Conservation (phyloP, 2,797 vertebrate species). For the Macropodus opercularis region DNA sequence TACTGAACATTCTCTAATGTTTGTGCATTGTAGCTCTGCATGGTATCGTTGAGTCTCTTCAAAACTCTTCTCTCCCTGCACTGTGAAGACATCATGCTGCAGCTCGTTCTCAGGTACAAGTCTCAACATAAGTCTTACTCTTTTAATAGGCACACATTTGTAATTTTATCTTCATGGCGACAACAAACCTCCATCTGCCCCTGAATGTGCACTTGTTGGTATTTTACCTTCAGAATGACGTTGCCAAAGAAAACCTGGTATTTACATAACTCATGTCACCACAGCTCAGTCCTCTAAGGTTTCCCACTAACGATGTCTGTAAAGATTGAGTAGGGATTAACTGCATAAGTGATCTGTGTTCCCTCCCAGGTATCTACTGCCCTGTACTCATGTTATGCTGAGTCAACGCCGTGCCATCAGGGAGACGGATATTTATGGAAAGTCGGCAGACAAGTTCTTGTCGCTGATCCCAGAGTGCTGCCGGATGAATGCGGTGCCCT, state of each 20-base stretch:
- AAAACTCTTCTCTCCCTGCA: slow-evolving; percentile 93
- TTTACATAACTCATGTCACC: neutral
- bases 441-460: slow-evolving; percentile 93
- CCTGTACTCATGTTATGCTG: slow-evolving; percentile 97
- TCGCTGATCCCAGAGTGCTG: slow-evolving; percentile 95
- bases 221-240: neutral
- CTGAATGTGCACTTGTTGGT: neutral
- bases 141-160: neutral
- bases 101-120: slow-evolving; percentile 93
- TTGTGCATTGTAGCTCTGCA: slow-evolving; percentile 84
- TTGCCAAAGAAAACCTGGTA: neutral
- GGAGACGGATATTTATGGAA: slow-evolving; percentile 93
- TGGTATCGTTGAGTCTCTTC: slow-evolving; percentile 98
- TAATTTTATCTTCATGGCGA: neutral
- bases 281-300: neutral
- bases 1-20: neutral
- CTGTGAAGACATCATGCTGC: slow-evolving; percentile 96
- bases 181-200: neutral
- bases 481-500: slow-evolving; percentile 70
- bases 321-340: neutral
- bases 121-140: neutral
- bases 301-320: neutral
- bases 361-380: slow-evolving; percentile 90
- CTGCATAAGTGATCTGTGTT: neutral
- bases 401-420: slow-evolving; percentile 94